Base-by-base conservation (phyloP, 2,888 invertebrate genomes). In the Drosophila colorata region DNA sequence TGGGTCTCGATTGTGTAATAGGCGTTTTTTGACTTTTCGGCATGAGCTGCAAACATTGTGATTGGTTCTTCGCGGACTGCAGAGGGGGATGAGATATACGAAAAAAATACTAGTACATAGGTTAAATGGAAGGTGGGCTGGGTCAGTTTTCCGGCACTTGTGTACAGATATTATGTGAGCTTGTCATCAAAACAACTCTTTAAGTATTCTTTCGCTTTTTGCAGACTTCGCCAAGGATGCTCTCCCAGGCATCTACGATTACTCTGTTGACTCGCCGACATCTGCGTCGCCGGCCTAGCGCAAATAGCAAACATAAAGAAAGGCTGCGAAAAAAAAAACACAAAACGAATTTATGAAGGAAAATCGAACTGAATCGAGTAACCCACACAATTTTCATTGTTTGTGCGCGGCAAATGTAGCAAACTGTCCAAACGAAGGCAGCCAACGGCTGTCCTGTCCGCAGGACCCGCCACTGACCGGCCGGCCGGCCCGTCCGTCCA, bases 391-490 rank as follows among this genome's bases (percentile, higher is more conserved):
- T 80, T 78, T 68, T 78, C 68, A 82, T 82, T 82, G 83, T 83
- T 83, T 83, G 88, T 38, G 67, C 67, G 80, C 70, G 78, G 80
- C 78, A 78, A 78, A 78, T 78, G 80, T 82, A 67, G 77, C 83
- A 72, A 85, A 83, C 88, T 83, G 82, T 81, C 77, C 86, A 76
- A 87, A 87, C 66, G 79, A 78, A 70, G 65, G 40, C 55, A 52
- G 47, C 66, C 51, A 70, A 61, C 66, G 80, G 58, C 58, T 69
- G 69, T 67, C 48, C 71, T 53, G 43, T 61, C 16, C 33, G 20
- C 61, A 33, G 64, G 43, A 59, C 40, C 41, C 31, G 47, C 38
- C 55, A 57, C 65, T 40, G 35, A 9, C 13, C 48, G 44, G 13
- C 18, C 40, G 49, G 44, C 13, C 7, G 53, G 25, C 28, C 41